Conservation (phyloP, 2,888 invertebrate species). For the Trichogramma dendrolimi region DNA sequence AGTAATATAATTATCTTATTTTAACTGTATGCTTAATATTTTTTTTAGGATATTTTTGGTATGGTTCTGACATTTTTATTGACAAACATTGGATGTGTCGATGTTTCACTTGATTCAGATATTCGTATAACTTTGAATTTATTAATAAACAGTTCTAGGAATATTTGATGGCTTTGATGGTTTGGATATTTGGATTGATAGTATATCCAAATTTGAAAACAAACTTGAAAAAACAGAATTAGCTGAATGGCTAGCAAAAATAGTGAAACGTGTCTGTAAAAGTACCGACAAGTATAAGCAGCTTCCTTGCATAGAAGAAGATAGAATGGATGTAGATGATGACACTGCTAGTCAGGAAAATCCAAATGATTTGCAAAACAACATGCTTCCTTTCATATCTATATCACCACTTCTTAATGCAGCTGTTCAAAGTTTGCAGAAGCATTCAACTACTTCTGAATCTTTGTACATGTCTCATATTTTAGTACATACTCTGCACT, state of each 20-base stretch:
- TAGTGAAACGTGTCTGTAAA: slow-evolving; percentile 32
- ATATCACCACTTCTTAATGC: slow-evolving; percentile 41
- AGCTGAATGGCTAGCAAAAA: slow-evolving; percentile 41
- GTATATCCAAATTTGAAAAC: slow-evolving; percentile 42
- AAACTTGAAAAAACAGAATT: slow-evolving; percentile 34
- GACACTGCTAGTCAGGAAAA: slow-evolving; percentile 29
- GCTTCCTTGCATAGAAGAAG: slow-evolving; percentile 22
- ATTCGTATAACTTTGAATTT: slow-evolving; percentile 57
- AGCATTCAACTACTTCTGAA: slow-evolving; percentile 34
- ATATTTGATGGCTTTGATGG: slow-evolving; percentile 67
- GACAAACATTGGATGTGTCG: slow-evolving; percentile 31
- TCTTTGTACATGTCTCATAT: slow-evolving; percentile 41
- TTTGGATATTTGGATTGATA: slow-evolving; percentile 66
- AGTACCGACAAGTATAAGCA: slow-evolving; percentile 38
- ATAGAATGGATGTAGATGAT: slow-evolving; percentile 23
- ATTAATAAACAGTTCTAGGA: slow-evolving; percentile 61
- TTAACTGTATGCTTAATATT: slow-evolving; percentile 3
- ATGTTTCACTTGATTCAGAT: slow-evolving; percentile 36
- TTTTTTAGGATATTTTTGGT: slow-evolving; percentile 36
- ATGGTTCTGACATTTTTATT: slow-evolving; percentile 39
- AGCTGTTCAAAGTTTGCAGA: slow-evolving; percentile 51
- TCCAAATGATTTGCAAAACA: slow-evolving; percentile 30
- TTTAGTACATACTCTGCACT: slow-evolving; percentile 59
- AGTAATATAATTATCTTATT: not conserved
- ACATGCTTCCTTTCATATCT: slow-evolving; percentile 34